These are phyloP conservation scores for Gobio gobio DNA, from an alignment of 2,113 vertebrate species.

Conservation along the genomic window DNA sequence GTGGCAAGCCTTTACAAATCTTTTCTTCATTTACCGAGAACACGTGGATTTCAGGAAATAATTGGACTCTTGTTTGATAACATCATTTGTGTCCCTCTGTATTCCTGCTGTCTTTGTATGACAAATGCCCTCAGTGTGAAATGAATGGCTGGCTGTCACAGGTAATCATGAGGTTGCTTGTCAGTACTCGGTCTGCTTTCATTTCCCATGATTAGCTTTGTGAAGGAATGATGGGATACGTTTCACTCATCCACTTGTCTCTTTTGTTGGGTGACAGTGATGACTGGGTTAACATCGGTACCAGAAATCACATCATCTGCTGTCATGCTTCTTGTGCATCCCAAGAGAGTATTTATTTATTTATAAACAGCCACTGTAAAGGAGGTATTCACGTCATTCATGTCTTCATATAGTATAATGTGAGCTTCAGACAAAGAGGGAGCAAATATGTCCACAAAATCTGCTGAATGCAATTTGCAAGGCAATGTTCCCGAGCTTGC, in stretches of 20 bases:
- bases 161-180: conserved; percentile 77
- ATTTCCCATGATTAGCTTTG: conserved; percentile 77
- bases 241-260: conserved; percentile 39
- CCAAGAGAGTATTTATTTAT: conserved; percentile 37
- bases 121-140: conserved; percentile 72
- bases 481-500: not conserved
- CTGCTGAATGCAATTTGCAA: not conserved
- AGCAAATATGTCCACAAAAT: not conserved
- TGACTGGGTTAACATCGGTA: conserved; percentile 38
- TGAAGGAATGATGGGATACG: conserved; percentile 66
- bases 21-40: conserved; percentile 33
- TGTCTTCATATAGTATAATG: not conserved
- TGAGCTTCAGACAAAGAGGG: not conserved
- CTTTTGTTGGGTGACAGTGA: conserved; percentile 50
- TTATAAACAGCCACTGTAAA: conserved; percentile 10
- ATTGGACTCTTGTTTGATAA: conserved; percentile 56
- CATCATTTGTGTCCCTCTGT: conserved; percentile 60
- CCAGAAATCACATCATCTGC: conserved; percentile 24
- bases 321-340: conserved; percentile 40
- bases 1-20: conserved; percentile 19
- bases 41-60: conserved; percentile 29
- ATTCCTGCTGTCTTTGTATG: conserved; percentile 64
- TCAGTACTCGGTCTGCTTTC: conserved; percentile 72
- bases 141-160: conserved; percentile 76
- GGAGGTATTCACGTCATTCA: not conserved